Conservation (phyloP, 2,113 vertebrate genomes). For the Zeus faber region DNA sequence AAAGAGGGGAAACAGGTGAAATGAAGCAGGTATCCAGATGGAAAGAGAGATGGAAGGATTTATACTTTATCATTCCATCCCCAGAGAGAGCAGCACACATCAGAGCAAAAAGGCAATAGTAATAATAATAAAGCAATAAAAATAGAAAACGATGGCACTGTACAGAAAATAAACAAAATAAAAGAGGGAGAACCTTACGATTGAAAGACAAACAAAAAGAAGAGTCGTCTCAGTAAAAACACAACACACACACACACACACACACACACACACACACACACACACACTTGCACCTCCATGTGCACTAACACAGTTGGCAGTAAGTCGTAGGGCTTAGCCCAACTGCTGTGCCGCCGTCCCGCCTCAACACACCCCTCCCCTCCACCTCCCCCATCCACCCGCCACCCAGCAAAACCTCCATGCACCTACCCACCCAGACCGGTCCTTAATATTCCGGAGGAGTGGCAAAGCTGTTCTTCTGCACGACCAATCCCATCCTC, state of each 20-base stretch:
- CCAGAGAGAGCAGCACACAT: no score
- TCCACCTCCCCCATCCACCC: not conserved
- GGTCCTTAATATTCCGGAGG: conserved; percentile 80
- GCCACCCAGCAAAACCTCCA: not conserved
- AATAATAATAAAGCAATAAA: no score
- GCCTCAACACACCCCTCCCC: conserved; percentile 49
- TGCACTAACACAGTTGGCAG: conserved; percentile 52
- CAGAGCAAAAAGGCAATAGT: no score
- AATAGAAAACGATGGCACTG: no score
- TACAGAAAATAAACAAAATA: no score
- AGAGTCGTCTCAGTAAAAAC: not conserved
- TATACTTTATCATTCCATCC: no score
- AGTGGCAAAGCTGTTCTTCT: conserved; percentile 85
- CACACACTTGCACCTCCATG: conserved; percentile 14
- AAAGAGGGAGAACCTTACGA: no score
- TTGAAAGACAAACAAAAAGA: conserved; percentile 22
- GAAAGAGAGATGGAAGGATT: conserved; percentile 16
- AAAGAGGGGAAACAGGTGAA: not conserved
- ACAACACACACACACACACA: conserved; percentile 9
- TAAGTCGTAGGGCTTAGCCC: conserved; percentile 75
- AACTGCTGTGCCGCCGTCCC: conserved; percentile 71
- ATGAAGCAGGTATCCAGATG: not conserved
- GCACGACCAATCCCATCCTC: conserved; percentile 89
- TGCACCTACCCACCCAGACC: conserved; percentile 44
- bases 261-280: conserved; percentile 3